These are phyloP conservation scores for Girardinus metallicus DNA, from an alignment of 2,797 vertebrate species.

Conservation along the genomic window DNA sequence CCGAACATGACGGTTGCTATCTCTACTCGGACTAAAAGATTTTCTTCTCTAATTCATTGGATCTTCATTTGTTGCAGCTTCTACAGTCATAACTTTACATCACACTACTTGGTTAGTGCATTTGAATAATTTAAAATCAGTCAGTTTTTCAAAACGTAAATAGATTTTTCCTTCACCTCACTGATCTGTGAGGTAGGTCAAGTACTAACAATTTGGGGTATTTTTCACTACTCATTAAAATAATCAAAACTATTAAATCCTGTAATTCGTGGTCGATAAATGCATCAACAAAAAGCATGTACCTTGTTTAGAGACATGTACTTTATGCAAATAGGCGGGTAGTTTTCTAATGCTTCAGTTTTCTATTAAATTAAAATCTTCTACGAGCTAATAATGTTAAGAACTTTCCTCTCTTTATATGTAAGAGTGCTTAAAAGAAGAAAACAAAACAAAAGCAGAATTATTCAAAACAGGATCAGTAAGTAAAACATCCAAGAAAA, in stretches of 20 bases:
- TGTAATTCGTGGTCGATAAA: neutral
- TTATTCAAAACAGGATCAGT: neutral
- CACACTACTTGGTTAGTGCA: neutral
- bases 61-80: neutral
- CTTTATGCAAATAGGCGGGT: neutral
- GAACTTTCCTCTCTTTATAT: neutral
- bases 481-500: neutral
- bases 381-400: neutral
- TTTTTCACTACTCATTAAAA: neutral
- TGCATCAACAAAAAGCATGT: neutral
- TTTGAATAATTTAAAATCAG: neutral
- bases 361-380: neutral
- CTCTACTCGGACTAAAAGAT: constrained; percentile 70
- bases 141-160: neutral
- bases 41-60: constrained; percentile 31
- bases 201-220: neutral
- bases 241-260: neutral
- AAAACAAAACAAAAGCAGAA: neutral
- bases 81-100: neutral
- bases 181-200: neutral
- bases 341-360: neutral
- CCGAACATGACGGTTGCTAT: constrained; percentile 72
- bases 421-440: neutral
- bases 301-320: neutral
- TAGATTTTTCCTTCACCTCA: neutral